Base-by-base conservation (phyloP, 2,113 vertebrate genomes). In the Oreochromis tanganicae region DNA sequence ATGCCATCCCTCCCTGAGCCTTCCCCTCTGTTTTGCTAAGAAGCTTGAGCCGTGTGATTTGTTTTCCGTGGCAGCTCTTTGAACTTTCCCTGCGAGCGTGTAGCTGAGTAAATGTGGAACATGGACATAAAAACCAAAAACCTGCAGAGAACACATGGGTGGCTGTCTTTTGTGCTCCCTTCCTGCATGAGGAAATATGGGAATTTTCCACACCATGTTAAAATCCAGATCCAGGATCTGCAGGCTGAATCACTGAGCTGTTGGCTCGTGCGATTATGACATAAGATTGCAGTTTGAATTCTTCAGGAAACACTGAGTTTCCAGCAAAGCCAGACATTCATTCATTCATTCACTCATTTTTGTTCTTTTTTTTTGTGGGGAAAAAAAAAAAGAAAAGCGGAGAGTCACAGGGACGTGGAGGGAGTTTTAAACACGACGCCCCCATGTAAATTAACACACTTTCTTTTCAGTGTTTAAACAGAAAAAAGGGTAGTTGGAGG, bases 351-450 rank as follows among this genome's bases (percentile, higher is more conserved):
- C 88, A 80, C 83, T 66, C 29, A 32, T 79, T 91, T 90, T 89
- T 88, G 90, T 94, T 88, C 82, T 5, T 52, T 54, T 46, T 21
- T n/a, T 36, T 12, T 36, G 4, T 21, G 57, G 11, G 9, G 9
- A 0, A 0, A 1, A 0, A 1, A 0, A 2, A 7, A 17, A 21
- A 43, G 29, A 48, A 85, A 66, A 27, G 73, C 80, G 84, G 87
- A 36, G 88, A 86, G 88, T 87, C 80, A 9, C 12, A 1, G 2
- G 82, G 87, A 95, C 93, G 91, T 96, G 95, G 54, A 81, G 46
- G 5, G 95, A 89, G 91, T 94, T 87, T 92, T 91, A 94, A 96
- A 85, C 88, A 73, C 10, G 11, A 3, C 9, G 8, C 57, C 27
- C 46, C 46, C 16, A 9, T 80, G 79, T 85, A 73, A 91, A 89